Evolutionary conservation across 2,888 invertebrate genomes (phyloP), one percentile per base, ranked within the genome.

Genomic region (Stegophylla sp.): DNA sequence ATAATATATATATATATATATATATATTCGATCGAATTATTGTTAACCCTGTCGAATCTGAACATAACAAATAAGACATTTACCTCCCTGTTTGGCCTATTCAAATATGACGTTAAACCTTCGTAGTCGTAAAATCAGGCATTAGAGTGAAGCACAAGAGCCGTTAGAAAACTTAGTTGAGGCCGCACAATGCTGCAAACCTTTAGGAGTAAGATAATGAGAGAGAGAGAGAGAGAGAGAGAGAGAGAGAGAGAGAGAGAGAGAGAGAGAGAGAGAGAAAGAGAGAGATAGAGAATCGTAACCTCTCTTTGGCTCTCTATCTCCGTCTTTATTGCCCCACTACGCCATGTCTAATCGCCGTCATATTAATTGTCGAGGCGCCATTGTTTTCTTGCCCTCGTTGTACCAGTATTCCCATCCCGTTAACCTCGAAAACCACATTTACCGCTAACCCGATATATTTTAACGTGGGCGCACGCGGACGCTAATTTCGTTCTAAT

Each of bases 401-500:
- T 3, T 23, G 20, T 34, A 5, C 34, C 34, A n/a, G 28, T 34
- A 34, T 34, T 66, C 20, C 13, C 69, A 15, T 66, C 7, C 23
- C 51, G 48, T 48, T 51, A 48, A 48, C 48, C 63, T 28, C 73
- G 26, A 28, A 74, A 61, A 63, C 74, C 74, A 3, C 63, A 63
- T 34, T 74, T 63, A 45, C 48, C 7, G 13, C 13, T n/a, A 45
- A 17, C 3, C 23, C 12, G 23, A 51, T 69, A 51, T 69, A 34
- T 69, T 20, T 69, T 69, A 26, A 51, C 20, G 3, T 20, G 13
- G 3, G 9, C 23, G 10, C 23, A 12, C 9, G 17, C 3, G 12
- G 41, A 41, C 26, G 72, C 26, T 72, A 59, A 72, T 72, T 59
- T 59, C 43, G 15, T 59, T 72, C 26, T 53, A 69, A 59, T 43